Evolutionary conservation across 2,113 vertebrate genomes (phyloP).

Genomic region (Merops nubicus): DNA sequence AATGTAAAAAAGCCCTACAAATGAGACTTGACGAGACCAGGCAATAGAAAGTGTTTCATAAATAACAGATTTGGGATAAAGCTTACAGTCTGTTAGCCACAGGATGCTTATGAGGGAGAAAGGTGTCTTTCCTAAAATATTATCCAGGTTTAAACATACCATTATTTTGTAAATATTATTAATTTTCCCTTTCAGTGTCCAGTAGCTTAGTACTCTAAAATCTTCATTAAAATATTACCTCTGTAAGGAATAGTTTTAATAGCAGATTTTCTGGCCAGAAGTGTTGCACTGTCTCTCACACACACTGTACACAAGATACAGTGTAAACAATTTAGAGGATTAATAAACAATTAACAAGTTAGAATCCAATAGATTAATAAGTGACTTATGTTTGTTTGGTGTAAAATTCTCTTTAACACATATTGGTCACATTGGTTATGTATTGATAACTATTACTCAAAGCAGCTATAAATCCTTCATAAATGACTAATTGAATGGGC

Average conservation of each 20-base stretch:
- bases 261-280: not conserved
- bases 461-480: not conserved
- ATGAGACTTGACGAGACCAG: constrained; percentile 38
- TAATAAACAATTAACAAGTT: not conserved
- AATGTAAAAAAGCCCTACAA: constrained; percentile 47
- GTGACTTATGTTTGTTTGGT: not conserved
- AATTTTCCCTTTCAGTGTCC: not conserved
- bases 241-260: not conserved
- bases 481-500: not conserved
- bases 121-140: not conserved
- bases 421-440: not conserved
- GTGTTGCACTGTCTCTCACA: not conserved
- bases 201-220: not conserved
- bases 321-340: not conserved
- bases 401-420: not conserved
- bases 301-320: not conserved
- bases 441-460: not conserved
- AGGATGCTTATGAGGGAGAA: not conserved
- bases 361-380: not conserved
- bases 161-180: not conserved
- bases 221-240: not conserved
- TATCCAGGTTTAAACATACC: not conserved
- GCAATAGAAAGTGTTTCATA: constrained; percentile 39
- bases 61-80: not conserved
- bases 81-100: not conserved